Evolutionary conservation across 2,797 vertebrate genomes (phyloP).

Genomic region (Melopsittacus undulatus): DNA sequence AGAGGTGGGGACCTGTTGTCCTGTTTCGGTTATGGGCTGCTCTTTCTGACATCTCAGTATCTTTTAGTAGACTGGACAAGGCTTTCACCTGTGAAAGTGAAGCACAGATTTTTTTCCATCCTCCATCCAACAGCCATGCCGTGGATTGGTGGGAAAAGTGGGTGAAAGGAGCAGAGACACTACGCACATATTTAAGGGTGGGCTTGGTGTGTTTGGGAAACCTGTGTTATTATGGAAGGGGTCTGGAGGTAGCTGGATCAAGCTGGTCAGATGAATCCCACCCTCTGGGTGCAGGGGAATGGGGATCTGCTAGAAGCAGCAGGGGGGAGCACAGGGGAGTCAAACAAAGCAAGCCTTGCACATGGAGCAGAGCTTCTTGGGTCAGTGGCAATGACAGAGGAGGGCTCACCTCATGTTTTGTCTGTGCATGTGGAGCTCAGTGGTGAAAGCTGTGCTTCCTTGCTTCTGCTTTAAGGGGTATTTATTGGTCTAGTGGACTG

Average conservation of each 20-base stretch:
- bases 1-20: neutral
- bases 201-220: neutral
- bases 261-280: neutral
- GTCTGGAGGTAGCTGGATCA: neutral
- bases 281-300: neutral
- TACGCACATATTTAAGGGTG: neutral
- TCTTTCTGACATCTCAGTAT: neutral
- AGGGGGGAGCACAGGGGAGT: neutral
- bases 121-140: neutral
- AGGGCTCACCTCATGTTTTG: neutral
- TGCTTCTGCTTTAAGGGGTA: neutral
- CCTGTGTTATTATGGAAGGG: neutral
- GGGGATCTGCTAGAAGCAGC: neutral
- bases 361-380: neutral
- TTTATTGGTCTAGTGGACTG: neutral
- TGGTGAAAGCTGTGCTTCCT: neutral
- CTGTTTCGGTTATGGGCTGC: neutral
- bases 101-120: neutral
- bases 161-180: neutral
- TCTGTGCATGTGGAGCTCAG: neutral
- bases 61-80: neutral
- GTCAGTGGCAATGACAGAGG: neutral
- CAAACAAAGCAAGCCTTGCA: fast-evolving
- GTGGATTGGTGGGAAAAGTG: neutral
- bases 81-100: neutral